phyloP scores from a whole-genome alignment of 1,140 invertebrate genomes.

The Cyrtorhinus lividipennis region DNA sequence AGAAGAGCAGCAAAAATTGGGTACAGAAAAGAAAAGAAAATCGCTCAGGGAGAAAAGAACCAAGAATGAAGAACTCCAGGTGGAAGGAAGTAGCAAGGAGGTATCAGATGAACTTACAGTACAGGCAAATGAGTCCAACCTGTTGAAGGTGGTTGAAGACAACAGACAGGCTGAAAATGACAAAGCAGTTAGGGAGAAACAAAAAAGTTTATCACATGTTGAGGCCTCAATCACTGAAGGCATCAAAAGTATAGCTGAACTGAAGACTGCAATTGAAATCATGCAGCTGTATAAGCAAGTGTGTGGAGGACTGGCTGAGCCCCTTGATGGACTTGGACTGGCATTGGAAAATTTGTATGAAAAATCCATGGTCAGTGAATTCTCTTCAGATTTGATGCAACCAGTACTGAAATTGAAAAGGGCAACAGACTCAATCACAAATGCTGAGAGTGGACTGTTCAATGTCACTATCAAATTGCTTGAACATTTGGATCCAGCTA shows the following conservation, averaged over 20 bases:
- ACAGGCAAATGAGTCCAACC: background rate
- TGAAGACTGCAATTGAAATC: background rate
- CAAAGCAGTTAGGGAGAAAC: background rate
- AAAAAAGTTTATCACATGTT: background rate
- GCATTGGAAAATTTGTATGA: background rate
- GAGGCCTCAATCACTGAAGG: background rate
- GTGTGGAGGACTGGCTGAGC: background rate
- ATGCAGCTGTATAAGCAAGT: background rate
- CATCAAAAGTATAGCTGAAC: background rate
- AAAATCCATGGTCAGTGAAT: background rate
- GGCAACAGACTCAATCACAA: background rate
- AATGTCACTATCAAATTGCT: background rate
- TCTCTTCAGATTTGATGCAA: background rate
- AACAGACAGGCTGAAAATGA: conserved; percentile 11
- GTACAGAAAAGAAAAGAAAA: too few relatives aligned
- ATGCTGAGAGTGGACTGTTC: background rate
- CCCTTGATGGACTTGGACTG: background rate
- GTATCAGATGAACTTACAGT: conserved; percentile 18
- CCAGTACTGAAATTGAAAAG: background rate
- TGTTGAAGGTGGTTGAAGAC: background rate
- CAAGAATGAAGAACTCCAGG: conserved; percentile 9
- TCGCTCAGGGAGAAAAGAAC: background rate
- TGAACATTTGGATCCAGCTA: background rate
- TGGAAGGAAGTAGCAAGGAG: conserved; percentile 9
- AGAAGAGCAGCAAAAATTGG: too few relatives aligned